phyloP scores from a whole-genome alignment of 2,797 vertebrate genomes.

The Melanotaenia nigrans region DNA sequence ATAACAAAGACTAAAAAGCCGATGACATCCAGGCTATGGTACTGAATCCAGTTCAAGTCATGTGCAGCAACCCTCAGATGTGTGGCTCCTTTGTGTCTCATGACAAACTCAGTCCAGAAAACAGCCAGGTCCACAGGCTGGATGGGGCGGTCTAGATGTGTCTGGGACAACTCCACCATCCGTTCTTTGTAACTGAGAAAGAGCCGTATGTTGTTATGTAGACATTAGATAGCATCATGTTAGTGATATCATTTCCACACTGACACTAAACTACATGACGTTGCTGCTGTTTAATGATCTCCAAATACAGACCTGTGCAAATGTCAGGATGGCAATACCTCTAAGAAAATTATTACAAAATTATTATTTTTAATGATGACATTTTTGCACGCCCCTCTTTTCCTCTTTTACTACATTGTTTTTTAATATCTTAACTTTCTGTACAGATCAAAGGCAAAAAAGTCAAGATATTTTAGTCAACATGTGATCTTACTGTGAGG shows the following conservation, averaged over 20 bases:
- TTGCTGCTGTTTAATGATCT: too few relatives aligned
- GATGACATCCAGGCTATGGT: too few relatives aligned
- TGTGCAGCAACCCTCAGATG: too few relatives aligned
- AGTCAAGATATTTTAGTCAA: background rate
- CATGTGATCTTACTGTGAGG: constrained; percentile 81
- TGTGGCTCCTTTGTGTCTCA: too few relatives aligned
- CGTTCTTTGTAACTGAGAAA: constrained; percentile 90
- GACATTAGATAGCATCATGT: too few relatives aligned
- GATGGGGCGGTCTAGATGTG: constrained; percentile 90
- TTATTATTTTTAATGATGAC: background rate
- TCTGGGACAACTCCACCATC: constrained; percentile 83
- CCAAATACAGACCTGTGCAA: too few relatives aligned
- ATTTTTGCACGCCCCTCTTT: background rate
- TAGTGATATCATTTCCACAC: too few relatives aligned
- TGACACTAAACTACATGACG: too few relatives aligned
- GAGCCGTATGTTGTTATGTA: too few relatives aligned
- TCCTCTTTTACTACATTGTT: background rate
- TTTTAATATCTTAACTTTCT: background rate
- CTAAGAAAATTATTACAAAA: background rate
- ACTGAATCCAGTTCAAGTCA: too few relatives aligned
- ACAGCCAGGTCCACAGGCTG: constrained; percentile 82
- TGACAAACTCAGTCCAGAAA: too few relatives aligned
- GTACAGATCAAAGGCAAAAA: background rate
- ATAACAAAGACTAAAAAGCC: constrained; percentile 68
- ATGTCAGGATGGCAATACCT: too few relatives aligned